Percentiles rank a stretch among this genome's conserved stretches.
phyloP scores from a whole-genome alignment of 2,113 vertebrate genomes.

The Leptocoma aspasia region DNA sequence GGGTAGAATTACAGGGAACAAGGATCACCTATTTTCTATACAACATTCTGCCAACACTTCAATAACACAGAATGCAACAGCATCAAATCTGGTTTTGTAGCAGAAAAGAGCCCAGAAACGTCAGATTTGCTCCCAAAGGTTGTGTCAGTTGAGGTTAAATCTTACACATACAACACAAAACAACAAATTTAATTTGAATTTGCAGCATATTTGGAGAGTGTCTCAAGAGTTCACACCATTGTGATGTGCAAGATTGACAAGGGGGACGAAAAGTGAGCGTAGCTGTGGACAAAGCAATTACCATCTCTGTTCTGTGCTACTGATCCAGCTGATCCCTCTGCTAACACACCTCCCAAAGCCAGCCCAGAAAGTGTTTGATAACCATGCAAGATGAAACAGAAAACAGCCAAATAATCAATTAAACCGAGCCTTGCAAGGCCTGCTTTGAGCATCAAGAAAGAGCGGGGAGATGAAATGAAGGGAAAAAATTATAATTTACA shows the following conservation, averaged over 20 bases:
- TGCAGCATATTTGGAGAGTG: neutral
- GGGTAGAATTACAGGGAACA: neutral
- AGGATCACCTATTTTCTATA: neutral
- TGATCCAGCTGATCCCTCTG: conserved; percentile 53
- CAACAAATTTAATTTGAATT: neutral
- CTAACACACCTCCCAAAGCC: conserved; percentile 15
- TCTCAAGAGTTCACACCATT: neutral
- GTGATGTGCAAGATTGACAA: neutral
- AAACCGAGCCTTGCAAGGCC: neutral
- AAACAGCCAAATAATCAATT: conserved; percentile 53
- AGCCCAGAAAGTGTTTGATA: neutral
- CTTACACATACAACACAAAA: accelerated
- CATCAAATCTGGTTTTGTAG: neutral
- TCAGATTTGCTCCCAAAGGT: neutral
- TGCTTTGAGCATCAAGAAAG: conserved; percentile 28
- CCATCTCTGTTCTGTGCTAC: conserved; percentile 46
- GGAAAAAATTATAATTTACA: neutral
- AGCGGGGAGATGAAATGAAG: conserved; percentile 18
- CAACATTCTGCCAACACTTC: neutral
- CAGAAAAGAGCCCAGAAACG: neutral
- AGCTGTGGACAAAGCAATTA: conserved; percentile 61
- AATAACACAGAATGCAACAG: neutral
- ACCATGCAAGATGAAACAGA: conserved; percentile 36
- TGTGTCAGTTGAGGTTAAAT: neutral
- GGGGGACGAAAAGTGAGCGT: neutral